phyloP scores from a whole-genome alignment of 2,888 invertebrate genomes.

The Pomacea canaliculata region DNA sequence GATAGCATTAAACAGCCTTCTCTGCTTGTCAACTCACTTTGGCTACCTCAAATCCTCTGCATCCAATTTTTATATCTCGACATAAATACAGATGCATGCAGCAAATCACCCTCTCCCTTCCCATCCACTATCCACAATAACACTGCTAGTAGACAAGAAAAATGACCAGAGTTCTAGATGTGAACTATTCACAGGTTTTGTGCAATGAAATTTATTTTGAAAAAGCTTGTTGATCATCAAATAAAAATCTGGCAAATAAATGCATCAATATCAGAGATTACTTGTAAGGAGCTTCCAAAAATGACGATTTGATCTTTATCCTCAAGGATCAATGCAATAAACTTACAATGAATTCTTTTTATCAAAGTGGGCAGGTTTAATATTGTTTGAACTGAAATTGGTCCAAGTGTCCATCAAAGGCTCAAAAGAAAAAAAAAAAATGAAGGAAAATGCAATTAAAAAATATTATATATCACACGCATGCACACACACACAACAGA shows the following conservation, averaged over 20 bases:
- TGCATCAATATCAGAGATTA: background rate
- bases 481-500: background rate
- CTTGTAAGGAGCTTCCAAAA: background rate
- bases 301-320: background rate
- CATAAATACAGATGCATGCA: too few species aligned
- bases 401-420: background rate
- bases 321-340: background rate
- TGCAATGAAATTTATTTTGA: background rate
- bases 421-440: background rate
- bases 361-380: background rate
- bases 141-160: too few species aligned
- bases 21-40: too few species aligned
- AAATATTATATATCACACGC: background rate
- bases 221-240: background rate
- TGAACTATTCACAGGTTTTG: too few species aligned
- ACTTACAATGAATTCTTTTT: background rate
- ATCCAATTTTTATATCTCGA: too few species aligned
- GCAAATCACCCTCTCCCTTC: too few species aligned
- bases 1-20: too few species aligned
- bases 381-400: background rate
- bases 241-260: background rate
- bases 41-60: too few species aligned
- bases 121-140: too few species aligned
- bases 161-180: too few species aligned
- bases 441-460: background rate